These are phyloP conservation scores for Aphelenchoides fujianensis DNA, from an alignment of 1,140 invertebrate genomes.

Conservation along the genomic window DNA sequence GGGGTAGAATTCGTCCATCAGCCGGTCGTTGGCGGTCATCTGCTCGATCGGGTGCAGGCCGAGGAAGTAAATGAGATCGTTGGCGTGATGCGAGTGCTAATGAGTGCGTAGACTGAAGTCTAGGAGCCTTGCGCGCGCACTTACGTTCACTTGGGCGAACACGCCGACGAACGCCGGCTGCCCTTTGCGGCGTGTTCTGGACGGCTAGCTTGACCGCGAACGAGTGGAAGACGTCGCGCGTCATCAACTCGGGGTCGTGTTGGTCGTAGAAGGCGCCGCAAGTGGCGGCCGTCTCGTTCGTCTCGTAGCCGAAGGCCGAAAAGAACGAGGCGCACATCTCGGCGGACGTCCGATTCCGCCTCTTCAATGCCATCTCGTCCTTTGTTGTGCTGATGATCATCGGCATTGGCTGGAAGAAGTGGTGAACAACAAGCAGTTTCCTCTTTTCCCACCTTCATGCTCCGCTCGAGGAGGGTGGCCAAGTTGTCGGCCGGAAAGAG, in stretches of 20 bases:
- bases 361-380: neutral
- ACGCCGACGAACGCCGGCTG: neutral
- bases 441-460: constrained; percentile 4
- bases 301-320: neutral
- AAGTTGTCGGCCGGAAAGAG: neutral
- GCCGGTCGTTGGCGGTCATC: constrained; percentile 7
- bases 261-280: neutral
- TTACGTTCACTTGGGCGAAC: neutral
- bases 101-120: neutral
- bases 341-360: neutral
- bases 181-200: neutral
- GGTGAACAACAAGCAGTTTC: neutral
- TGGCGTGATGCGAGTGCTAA: constrained; percentile 3
- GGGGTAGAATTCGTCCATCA: constrained; percentile 17
- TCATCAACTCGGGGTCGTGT: neutral
- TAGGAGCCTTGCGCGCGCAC: neutral
- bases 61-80: constrained; percentile 16
- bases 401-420: neutral
- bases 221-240: neutral
- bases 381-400: neutral
- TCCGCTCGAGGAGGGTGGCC: neutral
- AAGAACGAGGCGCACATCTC: constrained; percentile 5
- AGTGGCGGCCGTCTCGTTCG: neutral
- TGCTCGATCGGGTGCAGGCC: constrained; percentile 10
- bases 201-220: neutral